Conservation (phyloP, 2,113 vertebrate species). For the Austrofundulus limnaeus region DNA sequence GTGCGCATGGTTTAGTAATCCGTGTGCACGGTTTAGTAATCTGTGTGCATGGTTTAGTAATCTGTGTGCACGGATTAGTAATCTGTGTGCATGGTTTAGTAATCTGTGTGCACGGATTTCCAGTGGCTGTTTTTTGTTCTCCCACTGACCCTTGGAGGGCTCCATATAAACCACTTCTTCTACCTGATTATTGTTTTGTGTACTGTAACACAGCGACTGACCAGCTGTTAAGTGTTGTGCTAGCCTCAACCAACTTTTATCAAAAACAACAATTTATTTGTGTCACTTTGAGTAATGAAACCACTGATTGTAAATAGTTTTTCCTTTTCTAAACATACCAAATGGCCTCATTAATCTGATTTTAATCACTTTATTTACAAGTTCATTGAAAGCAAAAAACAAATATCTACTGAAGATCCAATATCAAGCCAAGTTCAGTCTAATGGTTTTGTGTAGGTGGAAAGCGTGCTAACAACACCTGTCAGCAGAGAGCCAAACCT, state of each 20-base stretch:
- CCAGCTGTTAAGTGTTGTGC: not conserved
- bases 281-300: conserved; percentile 29
- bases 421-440: conserved; percentile 9
- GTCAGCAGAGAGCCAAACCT: conserved; percentile 16
- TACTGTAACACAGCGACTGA: not conserved
- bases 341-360: conserved; percentile 24
- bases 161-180: no score
- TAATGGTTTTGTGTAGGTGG: conserved; percentile 43
- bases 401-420: conserved; percentile 26
- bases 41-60: no score
- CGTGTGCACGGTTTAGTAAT: no score
- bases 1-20: no score
- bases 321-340: conserved; percentile 9
- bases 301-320: conserved; percentile 33
- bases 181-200: not conserved
- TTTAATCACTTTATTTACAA: conserved; percentile 27
- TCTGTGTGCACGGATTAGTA: no score
- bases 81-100: no score
- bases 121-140: no score
- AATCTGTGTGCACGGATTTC: no score
- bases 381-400: conserved; percentile 33
- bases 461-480: conserved; percentile 22
- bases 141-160: no score
- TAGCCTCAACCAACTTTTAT: no score
- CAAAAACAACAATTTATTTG: no score